phyloP scores from a whole-genome alignment of 1,140 invertebrate genomes.

The Scaptomyza graminum region DNA sequence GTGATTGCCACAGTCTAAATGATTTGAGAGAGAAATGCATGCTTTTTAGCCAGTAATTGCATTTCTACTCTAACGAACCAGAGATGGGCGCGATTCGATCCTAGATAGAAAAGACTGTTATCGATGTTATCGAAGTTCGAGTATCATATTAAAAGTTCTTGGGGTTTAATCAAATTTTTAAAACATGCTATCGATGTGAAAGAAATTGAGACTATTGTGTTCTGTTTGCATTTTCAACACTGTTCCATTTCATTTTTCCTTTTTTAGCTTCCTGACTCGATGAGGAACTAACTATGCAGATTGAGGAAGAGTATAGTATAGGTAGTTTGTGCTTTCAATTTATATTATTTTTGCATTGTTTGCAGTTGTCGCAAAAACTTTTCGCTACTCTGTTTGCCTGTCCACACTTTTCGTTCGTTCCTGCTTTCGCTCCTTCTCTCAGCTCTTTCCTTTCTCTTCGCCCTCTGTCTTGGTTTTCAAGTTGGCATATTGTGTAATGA shows the following conservation, averaged over 20 bases:
- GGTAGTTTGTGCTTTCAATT: constrained; percentile 18
- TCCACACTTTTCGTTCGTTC: neutral
- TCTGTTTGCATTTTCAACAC: neutral
- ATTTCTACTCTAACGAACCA: too few species aligned
- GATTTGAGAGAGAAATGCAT: too few species aligned
- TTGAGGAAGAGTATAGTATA: neutral
- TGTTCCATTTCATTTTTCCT: constrained; percentile 12
- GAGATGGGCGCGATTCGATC: too few species aligned
- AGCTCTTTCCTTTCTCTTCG: neutral
- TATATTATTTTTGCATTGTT: constrained; percentile 56
- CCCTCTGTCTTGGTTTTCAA: neutral
- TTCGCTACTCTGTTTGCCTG: neutral
- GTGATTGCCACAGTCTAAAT: too few species aligned
- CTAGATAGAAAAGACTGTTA: constrained; percentile 35
- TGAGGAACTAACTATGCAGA: neutral
- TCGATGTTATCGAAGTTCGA: neutral
- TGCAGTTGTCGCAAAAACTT: constrained; percentile 34
- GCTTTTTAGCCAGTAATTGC: too few species aligned
- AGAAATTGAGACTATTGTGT: neutral
- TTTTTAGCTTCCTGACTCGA: too few species aligned
- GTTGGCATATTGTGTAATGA: constrained; percentile 42
- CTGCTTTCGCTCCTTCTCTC: neutral
- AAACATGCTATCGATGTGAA: neutral
- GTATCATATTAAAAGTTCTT: neutral
- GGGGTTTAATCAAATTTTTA: too few species aligned